phyloP scores from a whole-genome alignment of 1,140 invertebrate species.

The Gryon sp. region DNA sequence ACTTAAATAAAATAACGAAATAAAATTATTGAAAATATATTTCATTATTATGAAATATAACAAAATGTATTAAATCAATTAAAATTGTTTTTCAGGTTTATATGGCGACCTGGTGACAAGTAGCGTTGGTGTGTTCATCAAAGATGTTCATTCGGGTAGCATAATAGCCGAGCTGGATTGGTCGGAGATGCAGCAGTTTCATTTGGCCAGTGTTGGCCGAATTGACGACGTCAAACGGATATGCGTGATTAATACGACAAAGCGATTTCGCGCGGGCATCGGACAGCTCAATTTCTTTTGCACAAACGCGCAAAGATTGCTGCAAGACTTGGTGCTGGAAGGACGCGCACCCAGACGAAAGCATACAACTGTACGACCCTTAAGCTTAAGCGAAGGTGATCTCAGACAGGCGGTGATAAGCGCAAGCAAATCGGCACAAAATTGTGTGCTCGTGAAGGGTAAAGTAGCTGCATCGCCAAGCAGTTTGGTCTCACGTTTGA shows the following conservation, averaged over 20 bases:
- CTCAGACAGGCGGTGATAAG: conserved; percentile 65
- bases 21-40: no score
- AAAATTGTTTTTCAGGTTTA: conserved; percentile 69
- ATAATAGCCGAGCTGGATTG: conserved; percentile 77
- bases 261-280: conserved; percentile 78
- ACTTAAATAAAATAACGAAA: no score
- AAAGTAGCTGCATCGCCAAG: conserved; percentile 69
- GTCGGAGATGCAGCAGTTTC: conserved; percentile 80
- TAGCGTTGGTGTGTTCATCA: conserved; percentile 77
- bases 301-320: conserved; percentile 72
- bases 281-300: conserved; percentile 80
- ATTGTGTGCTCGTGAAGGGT: conserved; percentile 41
- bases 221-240: conserved; percentile 80
- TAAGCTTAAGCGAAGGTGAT: conserved; percentile 80
- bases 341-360: conserved; percentile 73
- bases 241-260: conserved; percentile 80
- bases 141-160: conserved; percentile 77
- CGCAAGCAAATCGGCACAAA: conserved; percentile 55
- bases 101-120: conserved; percentile 79
- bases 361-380: conserved; percentile 66
- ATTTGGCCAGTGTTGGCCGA: conserved; percentile 76
- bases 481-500: conserved; percentile 72
- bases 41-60: no score
- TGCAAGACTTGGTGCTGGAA: conserved; percentile 77
- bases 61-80: no score